Percentiles rank a stretch among this genome's conserved stretches.
phyloP scores from a whole-genome alignment of 2,888 invertebrate genomes.

The Chalcis sispes region DNA sequence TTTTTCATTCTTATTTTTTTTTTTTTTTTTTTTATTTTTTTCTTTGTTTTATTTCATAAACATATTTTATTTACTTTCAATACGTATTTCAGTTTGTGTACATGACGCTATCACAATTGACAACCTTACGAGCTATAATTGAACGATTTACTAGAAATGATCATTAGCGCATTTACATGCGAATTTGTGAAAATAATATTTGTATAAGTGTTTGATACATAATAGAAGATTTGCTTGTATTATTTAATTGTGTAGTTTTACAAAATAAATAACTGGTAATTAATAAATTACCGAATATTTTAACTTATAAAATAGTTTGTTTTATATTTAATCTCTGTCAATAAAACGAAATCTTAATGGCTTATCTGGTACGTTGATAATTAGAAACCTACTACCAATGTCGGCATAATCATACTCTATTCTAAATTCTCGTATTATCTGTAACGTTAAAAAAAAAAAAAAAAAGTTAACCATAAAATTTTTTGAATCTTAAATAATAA shows the following conservation, averaged over 20 bases:
- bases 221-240: too few relatives aligned
- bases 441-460: slow-evolving; percentile 63
- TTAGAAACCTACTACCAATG: slow-evolving; percentile 78
- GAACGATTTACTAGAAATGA: slow-evolving; percentile 13
- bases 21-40: background rate
- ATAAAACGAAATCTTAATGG: slow-evolving; percentile 82
- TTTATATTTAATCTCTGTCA: slow-evolving; percentile 77
- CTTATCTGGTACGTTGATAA: slow-evolving; percentile 80
- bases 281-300: background rate
- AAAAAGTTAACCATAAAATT: too few relatives aligned
- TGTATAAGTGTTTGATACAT: too few relatives aligned
- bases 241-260: slow-evolving; percentile 1
- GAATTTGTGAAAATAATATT: too few relatives aligned
- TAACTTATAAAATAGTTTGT: slow-evolving; percentile 2
- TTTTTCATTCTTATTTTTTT: background rate
- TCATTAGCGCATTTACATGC: too few relatives aligned
- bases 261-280: slow-evolving; percentile 9
- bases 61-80: too few relatives aligned
- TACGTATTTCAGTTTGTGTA: slow-evolving; percentile 37
- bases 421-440: slow-evolving; percentile 81
- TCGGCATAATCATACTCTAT: slow-evolving; percentile 84
- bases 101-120: slow-evolving; percentile 1
- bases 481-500: too few relatives aligned
- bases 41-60: background rate
- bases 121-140: slow-evolving; percentile 26